phyloP scores from a whole-genome alignment of 2,113 vertebrate species.

The human region DNA sequence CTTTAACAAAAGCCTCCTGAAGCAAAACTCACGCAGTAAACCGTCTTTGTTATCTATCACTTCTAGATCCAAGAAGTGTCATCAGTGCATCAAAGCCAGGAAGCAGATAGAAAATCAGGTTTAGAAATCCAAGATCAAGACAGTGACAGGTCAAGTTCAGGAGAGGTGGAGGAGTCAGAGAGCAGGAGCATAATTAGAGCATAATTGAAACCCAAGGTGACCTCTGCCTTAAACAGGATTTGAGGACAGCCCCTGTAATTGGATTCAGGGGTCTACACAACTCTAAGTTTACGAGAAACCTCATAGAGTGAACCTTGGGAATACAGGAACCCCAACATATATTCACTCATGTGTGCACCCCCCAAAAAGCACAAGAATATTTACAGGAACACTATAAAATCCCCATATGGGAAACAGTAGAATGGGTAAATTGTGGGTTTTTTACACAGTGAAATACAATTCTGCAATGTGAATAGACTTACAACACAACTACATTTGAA shows the following conservation, averaged over 20 bases:
- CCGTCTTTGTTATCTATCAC: not conserved
- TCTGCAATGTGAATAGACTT: not conserved
- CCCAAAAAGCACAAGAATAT: not conserved
- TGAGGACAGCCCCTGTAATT: not conserved
- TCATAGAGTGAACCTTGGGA: not conserved
- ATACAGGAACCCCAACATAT: not conserved
- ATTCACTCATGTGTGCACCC: not conserved
- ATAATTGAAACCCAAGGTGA: not conserved
- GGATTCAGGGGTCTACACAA: rapidly evolving
- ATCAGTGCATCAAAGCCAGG: not conserved
- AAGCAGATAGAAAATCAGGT: not conserved
- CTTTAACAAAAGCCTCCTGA: slow-evolving; percentile 56
- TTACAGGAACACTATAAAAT: not conserved
- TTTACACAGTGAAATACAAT: slow-evolving; percentile 1
- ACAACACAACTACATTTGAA: not conserved
- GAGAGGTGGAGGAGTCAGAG: too few species aligned
- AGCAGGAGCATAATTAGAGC: not conserved
- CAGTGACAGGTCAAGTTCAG: not conserved
- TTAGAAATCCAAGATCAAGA: not conserved
- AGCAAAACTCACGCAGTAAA: not conserved
- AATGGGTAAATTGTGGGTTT: not conserved
- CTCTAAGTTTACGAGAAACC: not conserved
- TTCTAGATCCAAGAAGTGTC: not conserved
- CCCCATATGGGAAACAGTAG: not conserved
- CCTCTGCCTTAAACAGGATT: not conserved